These are phyloP conservation scores for Calameuta idolon DNA, from an alignment of 2,888 invertebrate species.

Conservation along the genomic window DNA sequence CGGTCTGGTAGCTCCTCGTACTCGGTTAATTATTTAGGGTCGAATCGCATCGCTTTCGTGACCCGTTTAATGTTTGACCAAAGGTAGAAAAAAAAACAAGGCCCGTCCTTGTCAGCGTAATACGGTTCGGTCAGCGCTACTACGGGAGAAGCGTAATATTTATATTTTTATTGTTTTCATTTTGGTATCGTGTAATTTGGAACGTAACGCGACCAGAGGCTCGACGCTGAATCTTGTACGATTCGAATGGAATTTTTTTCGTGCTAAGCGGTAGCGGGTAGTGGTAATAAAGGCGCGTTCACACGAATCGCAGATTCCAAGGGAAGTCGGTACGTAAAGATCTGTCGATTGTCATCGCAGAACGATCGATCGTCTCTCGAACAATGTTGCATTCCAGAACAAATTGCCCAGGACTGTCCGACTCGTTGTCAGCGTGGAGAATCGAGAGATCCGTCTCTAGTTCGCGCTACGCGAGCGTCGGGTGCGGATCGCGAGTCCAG, in stretches of 20 bases:
- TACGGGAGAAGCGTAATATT: neutral
- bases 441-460: neutral
- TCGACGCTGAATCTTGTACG: neutral
- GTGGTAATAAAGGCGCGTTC: neutral
- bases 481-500: neutral
- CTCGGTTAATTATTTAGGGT: neutral
- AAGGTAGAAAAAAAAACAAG: neutral
- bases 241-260: neutral
- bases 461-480: neutral
- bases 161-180: neutral
- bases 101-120: neutral
- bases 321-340: neutral
- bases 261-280: no score
- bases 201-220: no score
- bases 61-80: neutral
- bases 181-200: neutral
- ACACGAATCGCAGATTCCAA: neutral
- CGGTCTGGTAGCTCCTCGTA: neutral
- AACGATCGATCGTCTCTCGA: neutral
- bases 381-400: neutral
- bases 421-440: neutral
- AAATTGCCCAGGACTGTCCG: neutral
- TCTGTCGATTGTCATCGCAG: neutral
- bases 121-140: neutral
- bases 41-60: neutral